phyloP scores from a whole-genome alignment of 1,140 invertebrate genomes.

The Dendroctonus valens region DNA sequence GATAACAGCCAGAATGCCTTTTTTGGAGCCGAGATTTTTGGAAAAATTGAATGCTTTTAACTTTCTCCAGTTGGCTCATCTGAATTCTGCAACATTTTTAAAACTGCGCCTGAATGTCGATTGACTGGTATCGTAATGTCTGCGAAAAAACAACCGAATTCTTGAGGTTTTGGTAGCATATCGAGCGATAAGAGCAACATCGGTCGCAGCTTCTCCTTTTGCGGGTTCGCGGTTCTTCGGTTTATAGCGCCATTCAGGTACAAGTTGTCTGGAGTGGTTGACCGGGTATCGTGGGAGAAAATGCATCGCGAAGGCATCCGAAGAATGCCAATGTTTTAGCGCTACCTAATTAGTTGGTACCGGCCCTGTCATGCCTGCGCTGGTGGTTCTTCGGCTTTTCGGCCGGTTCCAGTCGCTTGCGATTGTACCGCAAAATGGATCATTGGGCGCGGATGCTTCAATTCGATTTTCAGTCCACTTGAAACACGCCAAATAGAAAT shows the following conservation, averaged over 20 bases:
- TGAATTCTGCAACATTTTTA: too few species aligned
- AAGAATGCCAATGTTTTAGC: slow-evolving; percentile 43
- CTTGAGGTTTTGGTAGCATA: not conserved
- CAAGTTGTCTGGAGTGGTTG: slow-evolving; percentile 30
- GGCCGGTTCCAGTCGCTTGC: slow-evolving; percentile 8
- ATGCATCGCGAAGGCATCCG: slow-evolving; percentile 31
- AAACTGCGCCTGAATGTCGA: too few species aligned
- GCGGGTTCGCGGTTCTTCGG: slow-evolving; percentile 1
- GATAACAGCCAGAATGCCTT: too few species aligned
- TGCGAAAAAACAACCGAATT: not conserved
- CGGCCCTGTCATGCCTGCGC: slow-evolving; percentile 21
- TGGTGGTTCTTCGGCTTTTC: slow-evolving; percentile 17
- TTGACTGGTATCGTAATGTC: too few species aligned
- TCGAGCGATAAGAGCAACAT: not conserved
- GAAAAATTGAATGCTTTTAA: too few species aligned
- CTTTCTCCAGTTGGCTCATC: too few species aligned
- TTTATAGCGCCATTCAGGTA: slow-evolving; percentile 33
- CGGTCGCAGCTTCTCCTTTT: not conserved
- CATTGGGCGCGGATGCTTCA: slow-evolving; percentile 7
- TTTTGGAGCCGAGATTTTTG: too few species aligned
- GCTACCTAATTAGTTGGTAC: slow-evolving; percentile 43
- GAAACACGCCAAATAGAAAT: too few species aligned
- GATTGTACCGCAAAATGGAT: slow-evolving; percentile 19
- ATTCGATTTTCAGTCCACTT: too few species aligned
- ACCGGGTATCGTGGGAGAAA: slow-evolving; percentile 40